Evolutionary conservation across 2,888 invertebrate species (phyloP).

Genomic region (Cerastoderma edule): DNA sequence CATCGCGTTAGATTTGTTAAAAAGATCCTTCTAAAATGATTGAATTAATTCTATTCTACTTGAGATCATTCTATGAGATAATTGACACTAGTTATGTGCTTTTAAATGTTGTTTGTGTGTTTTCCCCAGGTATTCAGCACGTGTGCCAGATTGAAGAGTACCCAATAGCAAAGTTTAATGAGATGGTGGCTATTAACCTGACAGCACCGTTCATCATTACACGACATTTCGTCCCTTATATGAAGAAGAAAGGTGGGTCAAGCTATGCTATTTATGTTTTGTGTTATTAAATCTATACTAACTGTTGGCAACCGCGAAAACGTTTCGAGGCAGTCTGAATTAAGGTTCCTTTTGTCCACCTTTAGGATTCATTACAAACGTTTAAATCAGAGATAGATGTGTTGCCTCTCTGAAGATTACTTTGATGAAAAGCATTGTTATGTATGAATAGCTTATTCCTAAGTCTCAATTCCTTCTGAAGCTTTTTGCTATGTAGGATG

Average conservation of each 20-base stretch:
- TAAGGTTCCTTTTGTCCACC: background rate
- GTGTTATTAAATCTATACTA: background rate
- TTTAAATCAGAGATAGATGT: too few relatives aligned
- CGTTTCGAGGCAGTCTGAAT: background rate
- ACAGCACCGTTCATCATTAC: slow-evolving; percentile 76
- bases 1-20: background rate
- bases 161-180: slow-evolving; percentile 77
- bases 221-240: slow-evolving; percentile 67
- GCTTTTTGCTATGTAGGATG: too few relatives aligned
- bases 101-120: background rate
- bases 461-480: too few relatives aligned
- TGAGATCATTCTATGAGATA: background rate
- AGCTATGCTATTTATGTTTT: background rate
- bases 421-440: too few relatives aligned
- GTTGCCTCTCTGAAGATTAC: too few relatives aligned
- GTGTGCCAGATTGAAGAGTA: slow-evolving; percentile 73
- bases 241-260: slow-evolving; percentile 71
- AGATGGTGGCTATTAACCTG: slow-evolving; percentile 73
- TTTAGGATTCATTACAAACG: background rate
- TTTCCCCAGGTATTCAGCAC: slow-evolving; percentile 65
- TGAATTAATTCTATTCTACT: background rate
- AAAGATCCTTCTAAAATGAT: background rate
- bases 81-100: background rate
- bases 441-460: too few relatives aligned
- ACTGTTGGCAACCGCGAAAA: background rate